A percentile compares a stretch with the other conserved stretches of the same genome.
Evolutionary conservation across 2,888 invertebrate genomes (phyloP).

Genomic region (Stenodera caucasica): DNA sequence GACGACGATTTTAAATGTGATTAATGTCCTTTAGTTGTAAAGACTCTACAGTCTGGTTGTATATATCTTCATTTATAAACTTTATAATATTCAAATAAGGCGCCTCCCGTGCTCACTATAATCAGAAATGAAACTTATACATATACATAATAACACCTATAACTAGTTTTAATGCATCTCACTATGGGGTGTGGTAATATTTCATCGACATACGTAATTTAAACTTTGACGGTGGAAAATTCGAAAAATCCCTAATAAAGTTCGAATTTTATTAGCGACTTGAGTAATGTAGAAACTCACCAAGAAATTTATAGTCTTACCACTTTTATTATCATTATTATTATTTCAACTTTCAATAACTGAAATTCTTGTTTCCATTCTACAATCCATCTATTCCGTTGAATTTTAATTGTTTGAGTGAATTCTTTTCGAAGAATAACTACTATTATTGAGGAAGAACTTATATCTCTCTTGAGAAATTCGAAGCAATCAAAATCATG

Average conservation of each 20-base stretch:
- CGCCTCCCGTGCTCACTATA: slow-evolving; percentile 23
- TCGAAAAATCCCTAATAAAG: slow-evolving; percentile 35
- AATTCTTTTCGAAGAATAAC: background rate
- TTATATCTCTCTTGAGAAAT: slow-evolving; percentile 44
- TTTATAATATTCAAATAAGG: slow-evolving; percentile 27
- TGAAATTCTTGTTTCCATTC: background rate
- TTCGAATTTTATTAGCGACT: slow-evolving; percentile 33
- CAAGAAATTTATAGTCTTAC: slow-evolving; percentile 31
- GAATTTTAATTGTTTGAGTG: background rate
- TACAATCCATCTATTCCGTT: too few species aligned
- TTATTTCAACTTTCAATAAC: slow-evolving; percentile 23
- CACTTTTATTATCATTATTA: slow-evolving; percentile 23
- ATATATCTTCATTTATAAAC: slow-evolving; percentile 30
- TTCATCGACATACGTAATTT: slow-evolving; percentile 30
- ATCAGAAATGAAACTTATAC: slow-evolving; percentile 15
- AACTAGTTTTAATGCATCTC: slow-evolving; percentile 29
- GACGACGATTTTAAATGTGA: slow-evolving; percentile 25
- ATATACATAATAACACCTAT: slow-evolving; percentile 16
- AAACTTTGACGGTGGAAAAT: slow-evolving; percentile 33
- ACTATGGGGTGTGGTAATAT: slow-evolving; percentile 28
- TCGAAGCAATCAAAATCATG: slow-evolving; percentile 50
- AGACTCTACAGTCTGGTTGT: slow-evolving; percentile 19
- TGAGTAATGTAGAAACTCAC: slow-evolving; percentile 34
- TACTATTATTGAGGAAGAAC: slow-evolving; percentile 16
- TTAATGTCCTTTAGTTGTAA: slow-evolving; percentile 25